Evolutionary conservation across 2,888 invertebrate genomes (phyloP).

Genomic region (Drosophila mimica): DNA sequence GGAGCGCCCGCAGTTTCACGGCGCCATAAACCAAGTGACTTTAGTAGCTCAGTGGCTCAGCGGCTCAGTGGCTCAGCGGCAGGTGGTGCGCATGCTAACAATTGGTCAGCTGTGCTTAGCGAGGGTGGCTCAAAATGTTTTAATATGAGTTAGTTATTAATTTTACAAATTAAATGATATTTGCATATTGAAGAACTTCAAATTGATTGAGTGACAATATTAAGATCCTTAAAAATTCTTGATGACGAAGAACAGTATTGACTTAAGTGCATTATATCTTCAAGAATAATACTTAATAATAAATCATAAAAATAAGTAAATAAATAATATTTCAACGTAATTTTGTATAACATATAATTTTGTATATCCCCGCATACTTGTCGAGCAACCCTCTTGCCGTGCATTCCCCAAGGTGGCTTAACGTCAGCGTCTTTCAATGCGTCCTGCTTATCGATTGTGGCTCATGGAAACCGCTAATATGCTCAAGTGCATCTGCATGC

Average conservation of each 20-base stretch:
- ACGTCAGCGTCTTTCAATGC: slow-evolving; percentile 26
- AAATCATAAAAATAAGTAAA: no score
- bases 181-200: neutral
- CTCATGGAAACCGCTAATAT: slow-evolving; percentile 69
- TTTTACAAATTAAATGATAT: neutral
- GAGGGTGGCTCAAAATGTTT: slow-evolving; percentile 9
- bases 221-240: no score
- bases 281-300: neutral
- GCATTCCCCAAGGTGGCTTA: slow-evolving; percentile 36
- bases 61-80: slow-evolving; percentile 36
- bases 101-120: slow-evolving; percentile 27
- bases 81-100: slow-evolving; percentile 52
- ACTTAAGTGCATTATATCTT: neutral
- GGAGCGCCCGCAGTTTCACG: slow-evolving; percentile 73
- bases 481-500: slow-evolving; percentile 60
- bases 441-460: slow-evolving; percentile 58
- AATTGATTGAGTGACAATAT: neutral
- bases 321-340: neutral
- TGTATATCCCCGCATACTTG: neutral
- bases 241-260: neutral
- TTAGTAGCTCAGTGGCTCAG: slow-evolving; percentile 66
- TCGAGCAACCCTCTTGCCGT: slow-evolving; percentile 19
- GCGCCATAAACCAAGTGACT: slow-evolving; percentile 74
- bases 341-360: neutral
- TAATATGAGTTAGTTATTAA: neutral